Percentiles rank a stretch among this genome's conserved stretches.
Conservation (phyloP, 1,140 invertebrate species). For the Goniozus legneri region DNA sequence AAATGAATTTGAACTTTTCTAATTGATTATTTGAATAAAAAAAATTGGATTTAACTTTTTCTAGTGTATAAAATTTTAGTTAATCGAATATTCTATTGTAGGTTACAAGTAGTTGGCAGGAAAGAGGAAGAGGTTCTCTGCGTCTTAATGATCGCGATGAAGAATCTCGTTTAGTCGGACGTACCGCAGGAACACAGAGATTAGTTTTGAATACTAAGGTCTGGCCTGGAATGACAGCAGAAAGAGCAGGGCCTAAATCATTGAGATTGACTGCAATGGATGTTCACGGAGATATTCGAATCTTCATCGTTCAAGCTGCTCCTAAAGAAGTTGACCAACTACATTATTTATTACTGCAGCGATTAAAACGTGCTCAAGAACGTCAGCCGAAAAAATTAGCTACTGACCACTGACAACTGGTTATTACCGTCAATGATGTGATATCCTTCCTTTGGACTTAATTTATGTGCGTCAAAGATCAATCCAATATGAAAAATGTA, state of each 20-base stretch:
- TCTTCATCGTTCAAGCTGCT: conserved; percentile 78
- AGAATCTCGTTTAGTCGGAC: conserved; percentile 76
- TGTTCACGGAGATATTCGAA: conserved; percentile 74
- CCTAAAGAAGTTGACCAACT: conserved; percentile 76
- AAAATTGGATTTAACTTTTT: conserved; percentile 3
- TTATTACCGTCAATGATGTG: conserved; percentile 3
- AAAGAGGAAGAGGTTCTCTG: conserved; percentile 82
- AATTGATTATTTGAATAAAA: neutral
- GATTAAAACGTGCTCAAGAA: conserved; percentile 57
- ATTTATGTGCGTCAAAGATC: conserved; percentile 11
- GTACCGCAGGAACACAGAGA: conserved; percentile 81
- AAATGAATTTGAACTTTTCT: no score
- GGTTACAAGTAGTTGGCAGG: conserved; percentile 73
- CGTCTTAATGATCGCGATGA: conserved; percentile 79
- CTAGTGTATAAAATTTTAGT: neutral
- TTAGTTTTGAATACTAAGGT: conserved; percentile 92
- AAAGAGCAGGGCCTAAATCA: conserved; percentile 81
- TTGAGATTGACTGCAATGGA: conserved; percentile 86
- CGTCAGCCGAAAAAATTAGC: conserved; percentile 46
- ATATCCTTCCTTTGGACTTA: conserved; percentile 9
- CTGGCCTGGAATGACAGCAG: conserved; percentile 89
- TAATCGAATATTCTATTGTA: conserved; percentile 31
- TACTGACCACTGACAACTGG: conserved; percentile 43
- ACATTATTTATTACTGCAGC: conserved; percentile 65
- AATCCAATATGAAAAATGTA: conserved; percentile 14